A percentile compares a stretch with the other conserved stretches of the same genome.
These are phyloP conservation scores for Daubentonia madagascariensis DNA, from an alignment of 2,113 vertebrate genomes.

Conservation along the genomic window DNA sequence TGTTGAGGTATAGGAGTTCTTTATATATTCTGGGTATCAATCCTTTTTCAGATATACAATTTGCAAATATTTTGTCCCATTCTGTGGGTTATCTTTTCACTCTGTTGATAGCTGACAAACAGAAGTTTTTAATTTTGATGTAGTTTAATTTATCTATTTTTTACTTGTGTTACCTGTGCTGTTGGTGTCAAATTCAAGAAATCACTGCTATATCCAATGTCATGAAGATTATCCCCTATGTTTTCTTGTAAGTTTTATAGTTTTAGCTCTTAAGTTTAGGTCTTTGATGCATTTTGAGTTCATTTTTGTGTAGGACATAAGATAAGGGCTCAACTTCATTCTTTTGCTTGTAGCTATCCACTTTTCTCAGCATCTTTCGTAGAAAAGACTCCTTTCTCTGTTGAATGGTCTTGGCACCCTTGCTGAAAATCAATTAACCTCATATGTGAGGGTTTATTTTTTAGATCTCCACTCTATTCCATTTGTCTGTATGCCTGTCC, in stretches of 20 bases:
- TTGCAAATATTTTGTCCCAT: background rate
- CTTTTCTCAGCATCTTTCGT: background rate
- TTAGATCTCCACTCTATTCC: background rate
- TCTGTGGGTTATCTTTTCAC: background rate
- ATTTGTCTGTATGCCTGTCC: background rate
- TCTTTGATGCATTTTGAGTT: background rate
- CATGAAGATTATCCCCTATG: background rate
- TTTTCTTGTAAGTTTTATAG: constrained; percentile 2
- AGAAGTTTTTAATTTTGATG: background rate
- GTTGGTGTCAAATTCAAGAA: background rate
- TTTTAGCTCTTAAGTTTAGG: background rate
- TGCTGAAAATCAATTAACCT: background rate
- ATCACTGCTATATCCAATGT: background rate
- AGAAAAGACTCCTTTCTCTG: background rate
- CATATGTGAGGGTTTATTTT: background rate
- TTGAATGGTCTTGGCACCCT: background rate
- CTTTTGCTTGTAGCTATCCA: background rate
- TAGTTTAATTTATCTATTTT: background rate
- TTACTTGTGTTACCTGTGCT: background rate
- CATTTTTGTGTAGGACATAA: background rate
- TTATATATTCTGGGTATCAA: background rate
- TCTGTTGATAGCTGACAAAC: background rate
- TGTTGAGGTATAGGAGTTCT: background rate
- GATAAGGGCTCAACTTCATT: background rate
- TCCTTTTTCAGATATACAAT: background rate